These are phyloP conservation scores for Dexiosoma caninum DNA, from an alignment of 2,888 invertebrate genomes.

Conservation along the genomic window DNA sequence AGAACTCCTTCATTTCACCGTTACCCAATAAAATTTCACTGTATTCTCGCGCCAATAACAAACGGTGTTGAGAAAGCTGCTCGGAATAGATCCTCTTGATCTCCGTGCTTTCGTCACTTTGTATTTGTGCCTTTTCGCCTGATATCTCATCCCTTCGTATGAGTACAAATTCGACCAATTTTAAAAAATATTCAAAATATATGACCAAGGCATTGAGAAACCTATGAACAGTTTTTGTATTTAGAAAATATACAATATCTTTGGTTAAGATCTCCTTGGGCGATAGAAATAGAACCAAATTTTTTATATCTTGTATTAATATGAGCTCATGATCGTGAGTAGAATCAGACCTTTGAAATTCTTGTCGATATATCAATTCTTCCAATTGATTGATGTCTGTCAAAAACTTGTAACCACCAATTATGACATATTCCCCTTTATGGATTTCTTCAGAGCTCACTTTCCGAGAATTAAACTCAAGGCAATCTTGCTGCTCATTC, in stretches of 20 bases:
- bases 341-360: constrained; percentile 67
- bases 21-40: constrained; percentile 72
- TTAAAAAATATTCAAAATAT: constrained; percentile 76
- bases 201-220: constrained; percentile 74
- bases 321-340: constrained; percentile 71
- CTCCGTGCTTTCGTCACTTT: constrained; percentile 71
- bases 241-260: constrained; percentile 72
- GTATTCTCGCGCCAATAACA: constrained; percentile 76
- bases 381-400: constrained; percentile 72
- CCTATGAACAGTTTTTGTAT: constrained; percentile 70
- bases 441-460: constrained; percentile 52
- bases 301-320: constrained; percentile 73
- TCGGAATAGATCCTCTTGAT: constrained; percentile 72
- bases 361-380: constrained; percentile 73
- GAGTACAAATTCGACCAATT: constrained; percentile 73
- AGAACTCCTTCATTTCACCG: constrained; percentile 70
- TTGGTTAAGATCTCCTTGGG: constrained; percentile 70
- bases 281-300: constrained; percentile 73
- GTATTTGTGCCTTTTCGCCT: constrained; percentile 70
- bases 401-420: constrained; percentile 71
- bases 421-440: constrained; percentile 65
- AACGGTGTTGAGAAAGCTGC: constrained; percentile 72
- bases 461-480: constrained; percentile 67
- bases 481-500: constrained; percentile 67
- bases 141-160: constrained; percentile 74